Evolutionary conservation across 2,113 vertebrate genomes (phyloP).

Genomic region (Lophotis ruficrista): DNA sequence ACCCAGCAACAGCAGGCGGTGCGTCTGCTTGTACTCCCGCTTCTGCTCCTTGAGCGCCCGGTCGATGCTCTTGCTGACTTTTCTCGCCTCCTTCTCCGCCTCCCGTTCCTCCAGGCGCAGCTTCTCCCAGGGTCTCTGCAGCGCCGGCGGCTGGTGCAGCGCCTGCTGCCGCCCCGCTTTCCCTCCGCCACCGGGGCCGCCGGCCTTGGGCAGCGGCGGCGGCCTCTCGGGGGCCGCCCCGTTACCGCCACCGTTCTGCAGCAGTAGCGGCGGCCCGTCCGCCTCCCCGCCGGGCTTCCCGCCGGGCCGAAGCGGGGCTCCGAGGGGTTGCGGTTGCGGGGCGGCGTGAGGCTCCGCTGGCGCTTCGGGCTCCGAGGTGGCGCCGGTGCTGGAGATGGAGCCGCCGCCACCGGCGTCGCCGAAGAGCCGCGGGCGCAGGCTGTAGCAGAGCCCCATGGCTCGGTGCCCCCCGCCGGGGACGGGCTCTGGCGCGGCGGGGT

Average conservation of each 20-base stretch:
- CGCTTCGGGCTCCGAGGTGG: slow-evolving; percentile 78
- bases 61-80: slow-evolving; percentile 92
- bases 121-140: slow-evolving; percentile 85
- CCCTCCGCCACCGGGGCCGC: slow-evolving; percentile 67
- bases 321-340: slow-evolving; percentile 74
- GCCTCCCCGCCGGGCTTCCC: slow-evolving; percentile 75
- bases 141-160: slow-evolving; percentile 75
- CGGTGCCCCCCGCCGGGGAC: slow-evolving; percentile 14
- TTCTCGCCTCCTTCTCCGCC: slow-evolving; percentile 91
- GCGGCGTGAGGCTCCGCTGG: slow-evolving; percentile 67
- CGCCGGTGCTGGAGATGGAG: slow-evolving; percentile 77
- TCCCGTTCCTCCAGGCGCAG: slow-evolving; percentile 90
- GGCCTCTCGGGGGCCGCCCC: slow-evolving; percentile 74
- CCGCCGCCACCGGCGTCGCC: slow-evolving; percentile 83
- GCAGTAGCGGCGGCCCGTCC: slow-evolving; percentile 70
- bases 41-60: slow-evolving; percentile 89
- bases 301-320: slow-evolving; percentile 74
- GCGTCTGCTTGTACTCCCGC: slow-evolving; percentile 92
- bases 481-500: neutral
- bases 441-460: slow-evolving; percentile 96
- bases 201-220: slow-evolving; percentile 58
- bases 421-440: slow-evolving; percentile 93
- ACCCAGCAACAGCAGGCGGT: slow-evolving; percentile 93
- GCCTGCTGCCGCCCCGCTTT: slow-evolving; percentile 51
- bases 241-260: slow-evolving; percentile 79